Evolutionary conservation across 1,140 invertebrate genomes (phyloP).

Genomic region (Aleiodes sp.): DNA sequence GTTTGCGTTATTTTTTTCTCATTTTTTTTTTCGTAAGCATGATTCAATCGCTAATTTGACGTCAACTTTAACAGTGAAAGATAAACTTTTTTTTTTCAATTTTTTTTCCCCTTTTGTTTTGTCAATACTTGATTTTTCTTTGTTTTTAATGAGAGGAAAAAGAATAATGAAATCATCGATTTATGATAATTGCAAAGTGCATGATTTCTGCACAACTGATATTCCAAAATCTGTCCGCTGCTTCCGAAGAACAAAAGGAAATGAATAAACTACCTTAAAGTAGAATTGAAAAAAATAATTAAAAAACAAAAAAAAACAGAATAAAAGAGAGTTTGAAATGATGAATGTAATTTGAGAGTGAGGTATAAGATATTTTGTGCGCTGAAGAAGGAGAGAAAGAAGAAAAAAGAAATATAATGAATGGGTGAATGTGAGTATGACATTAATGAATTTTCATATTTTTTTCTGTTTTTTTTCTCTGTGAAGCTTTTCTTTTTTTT

Average conservation of each 20-base stretch:
- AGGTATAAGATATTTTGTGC: slow-evolving; percentile 21
- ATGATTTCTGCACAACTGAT: slow-evolving; percentile 34
- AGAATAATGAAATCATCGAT: background rate
- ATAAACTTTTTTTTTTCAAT: background rate
- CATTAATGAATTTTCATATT: background rate
- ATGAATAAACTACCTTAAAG: background rate
- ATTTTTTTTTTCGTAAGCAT: background rate
- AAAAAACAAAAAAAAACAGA: slow-evolving; percentile 21
- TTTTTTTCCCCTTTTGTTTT: background rate
- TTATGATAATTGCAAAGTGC: slow-evolving; percentile 17
- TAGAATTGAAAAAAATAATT: slow-evolving; percentile 7
- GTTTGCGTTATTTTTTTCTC: background rate
- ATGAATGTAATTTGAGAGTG: background rate
- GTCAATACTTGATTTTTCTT: no score
- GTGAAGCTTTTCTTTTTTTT: slow-evolving; percentile 10
- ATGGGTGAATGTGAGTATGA: background rate
- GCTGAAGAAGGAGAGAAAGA: background rate
- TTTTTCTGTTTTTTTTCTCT: slow-evolving; percentile 2
- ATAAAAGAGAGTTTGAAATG: slow-evolving; percentile 14
- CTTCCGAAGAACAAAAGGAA: slow-evolving; percentile 49
- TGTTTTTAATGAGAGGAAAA: background rate
- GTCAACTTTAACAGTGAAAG: no score
- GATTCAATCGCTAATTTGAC: no score
- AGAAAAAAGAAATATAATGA: slow-evolving; percentile 5
- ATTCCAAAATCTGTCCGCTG: slow-evolving; percentile 56